Base-by-base conservation (phyloP, 2,888 invertebrate genomes). In the Anorthoa munda region DNA sequence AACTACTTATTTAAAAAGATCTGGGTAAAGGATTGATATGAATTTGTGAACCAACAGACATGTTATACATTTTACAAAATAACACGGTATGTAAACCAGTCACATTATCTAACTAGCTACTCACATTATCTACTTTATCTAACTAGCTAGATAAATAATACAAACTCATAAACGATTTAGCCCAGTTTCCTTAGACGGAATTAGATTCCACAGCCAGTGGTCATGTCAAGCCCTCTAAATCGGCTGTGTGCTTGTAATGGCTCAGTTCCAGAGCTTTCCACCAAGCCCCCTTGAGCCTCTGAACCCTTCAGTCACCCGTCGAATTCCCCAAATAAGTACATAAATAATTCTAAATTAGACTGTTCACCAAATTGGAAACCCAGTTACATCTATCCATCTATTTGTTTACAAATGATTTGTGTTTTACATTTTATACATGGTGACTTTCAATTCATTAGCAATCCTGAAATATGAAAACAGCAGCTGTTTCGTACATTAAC, bases 301-400 rank as follows among this genome's bases (percentile, higher is more conserved):
- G 75, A 66, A 67, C 67, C 75, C 63, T 75, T 83, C 82, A 82
- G 66, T 75, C 79, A 77, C 72, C 74, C 72, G 75, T 75, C 64
- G 81, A 72, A 63, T 73, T 68, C 26, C 48, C 70, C n/a, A 68
- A 77, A 73, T 80, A 83, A 83, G 72, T 59, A 76, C 77, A 58
- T 66, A 73, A 71, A 71, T 71, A 77, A 77, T 80, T 69, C 68
- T 73, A 73, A 82, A 80, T 82, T 82, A 80, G 80, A 66, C 39
- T 39, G 53, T 65, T 58, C 26, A 58, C 51, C 3, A 67, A 74
- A 75, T 75, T 75, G 51, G 75, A 23, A 21, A 31, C 56, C 26
- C 39, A 26, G 56, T 26, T 66, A 50, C 23, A 45, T 18, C 45
- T 45, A 13, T 15, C 39, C 1, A 21, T 21, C 18, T 66, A 21